Base-by-base conservation (phyloP, 2,113 vertebrate species). In the Coregonus clupeaformis region DNA sequence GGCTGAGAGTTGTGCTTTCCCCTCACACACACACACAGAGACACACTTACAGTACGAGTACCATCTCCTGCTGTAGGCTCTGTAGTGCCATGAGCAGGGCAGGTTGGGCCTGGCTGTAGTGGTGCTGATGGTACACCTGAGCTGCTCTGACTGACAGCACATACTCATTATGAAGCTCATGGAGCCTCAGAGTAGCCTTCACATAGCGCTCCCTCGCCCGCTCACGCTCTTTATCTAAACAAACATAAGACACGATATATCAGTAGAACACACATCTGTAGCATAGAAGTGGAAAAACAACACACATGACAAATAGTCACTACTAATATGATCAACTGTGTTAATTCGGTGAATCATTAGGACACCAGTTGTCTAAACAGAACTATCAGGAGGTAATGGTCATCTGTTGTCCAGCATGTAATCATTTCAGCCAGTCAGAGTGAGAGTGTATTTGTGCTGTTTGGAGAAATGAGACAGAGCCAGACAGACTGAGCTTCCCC, bases 111-210 rank as follows among this genome's bases (percentile, higher is more conserved):
- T 91, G 91, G 69, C 85, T 91, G 87, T 94, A 95, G 89, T 99
- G 91, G 60, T 96, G 94, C 62, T 94, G 88, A 27, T 97, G 96
- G 79, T 98, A 96, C 18, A 95, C 85, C 3, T 95, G 90, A 0
- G 97, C 97, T 0, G 95, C 95, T 77, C 76, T 89, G 79, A 97
- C 90, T 0, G 94, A 92, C 79, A 99, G 88, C 42, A 98, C 96
- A 0, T 98, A 98, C 32, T 98, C 96, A 69, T 99, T 98, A 81
- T 99, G 97, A 30, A 95, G 89, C 25, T 95, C 91, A 0, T 96
- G 90, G 57, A 97, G 95, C 76, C 95, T 97, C 90, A 95, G 90
- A 1, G 94, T 93, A 82, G 94, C 92, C 84, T 96, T 96, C 36
- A 97, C 82, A 0, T 94, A 96, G 52, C 95, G 95, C 84, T 98